These are phyloP conservation scores for Agriopis marginaria DNA, from an alignment of 2,888 invertebrate species.

Conservation along the genomic window DNA sequence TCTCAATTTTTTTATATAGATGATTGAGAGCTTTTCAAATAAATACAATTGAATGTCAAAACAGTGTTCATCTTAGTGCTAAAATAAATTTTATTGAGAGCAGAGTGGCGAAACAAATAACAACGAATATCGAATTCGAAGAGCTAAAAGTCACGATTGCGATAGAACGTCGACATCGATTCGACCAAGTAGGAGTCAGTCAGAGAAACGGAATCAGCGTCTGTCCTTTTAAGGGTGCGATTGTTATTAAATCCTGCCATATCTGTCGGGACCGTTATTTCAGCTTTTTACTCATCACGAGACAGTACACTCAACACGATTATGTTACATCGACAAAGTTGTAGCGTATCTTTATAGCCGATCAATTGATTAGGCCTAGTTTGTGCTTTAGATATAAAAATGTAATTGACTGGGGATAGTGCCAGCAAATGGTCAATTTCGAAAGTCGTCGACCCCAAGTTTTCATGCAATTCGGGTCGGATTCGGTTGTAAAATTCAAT, in stretches of 20 bases:
- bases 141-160: conserved; percentile 50
- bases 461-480: conserved; percentile 42
- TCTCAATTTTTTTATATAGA: conserved; percentile 16
- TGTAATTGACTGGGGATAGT: conserved; percentile 32
- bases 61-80: conserved; percentile 33
- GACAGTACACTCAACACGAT: conserved; percentile 19
- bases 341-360: conserved; percentile 18
- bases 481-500: conserved; percentile 50
- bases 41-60: conserved; percentile 42
- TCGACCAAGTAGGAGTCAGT: conserved; percentile 34
- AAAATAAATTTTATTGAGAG: conserved; percentile 40
- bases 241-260: conserved; percentile 80
- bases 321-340: conserved; percentile 11
- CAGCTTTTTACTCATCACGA: conserved; percentile 41
- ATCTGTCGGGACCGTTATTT: conserved; percentile 74
- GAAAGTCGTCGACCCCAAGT: conserved; percentile 45
- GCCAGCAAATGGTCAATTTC: conserved; percentile 38
- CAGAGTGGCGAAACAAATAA: conserved; percentile 38
- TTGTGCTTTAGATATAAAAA: conserved; percentile 27
- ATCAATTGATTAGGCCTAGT: conserved; percentile 27
- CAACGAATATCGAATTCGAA: conserved; percentile 39
- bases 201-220: conserved; percentile 55
- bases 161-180: conserved; percentile 56
- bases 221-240: conserved; percentile 68
- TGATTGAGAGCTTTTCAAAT: conserved; percentile 36